phyloP scores from a whole-genome alignment of 2,888 invertebrate species.

The Zeuzera pyrina region DNA sequence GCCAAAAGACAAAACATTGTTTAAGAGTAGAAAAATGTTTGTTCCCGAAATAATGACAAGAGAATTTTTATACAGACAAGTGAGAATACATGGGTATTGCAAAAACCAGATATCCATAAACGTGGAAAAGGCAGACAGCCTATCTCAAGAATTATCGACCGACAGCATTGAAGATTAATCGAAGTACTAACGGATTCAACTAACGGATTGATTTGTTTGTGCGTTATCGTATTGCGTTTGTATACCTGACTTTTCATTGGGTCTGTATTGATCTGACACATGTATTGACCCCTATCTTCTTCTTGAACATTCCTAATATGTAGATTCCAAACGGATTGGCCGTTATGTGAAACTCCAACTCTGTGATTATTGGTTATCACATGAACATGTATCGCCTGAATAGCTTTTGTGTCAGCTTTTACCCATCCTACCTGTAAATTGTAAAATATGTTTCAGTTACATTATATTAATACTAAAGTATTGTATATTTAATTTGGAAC shows the following conservation, averaged over 20 bases:
- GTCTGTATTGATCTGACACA: slow-evolving; percentile 96
- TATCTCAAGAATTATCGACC: not conserved
- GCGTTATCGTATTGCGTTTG: slow-evolving; percentile 20
- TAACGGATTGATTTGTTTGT: not conserved
- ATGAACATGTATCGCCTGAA: slow-evolving; percentile 93
- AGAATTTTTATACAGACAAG: slow-evolving; percentile 63
- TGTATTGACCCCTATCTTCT: slow-evolving; percentile 91
- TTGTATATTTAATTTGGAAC: slow-evolving; percentile 27
- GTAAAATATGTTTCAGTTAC: not conserved
- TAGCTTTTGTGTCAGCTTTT: slow-evolving; percentile 93
- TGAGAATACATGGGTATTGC: slow-evolving; percentile 46
- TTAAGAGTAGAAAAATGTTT: slow-evolving; percentile 59
- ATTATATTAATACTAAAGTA: not conserved
- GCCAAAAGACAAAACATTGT: slow-evolving; percentile 42
- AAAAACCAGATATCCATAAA: slow-evolving; percentile 16
- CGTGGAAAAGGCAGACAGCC: not conserved
- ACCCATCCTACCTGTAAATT: slow-evolving; percentile 89
- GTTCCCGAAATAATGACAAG: slow-evolving; percentile 65
- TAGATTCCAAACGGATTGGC: slow-evolving; percentile 91
- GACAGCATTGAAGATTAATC: not conserved
- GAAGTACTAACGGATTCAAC: not conserved
- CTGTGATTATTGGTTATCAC: slow-evolving; percentile 94
- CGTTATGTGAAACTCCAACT: slow-evolving; percentile 87
- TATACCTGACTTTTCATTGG: slow-evolving; percentile 95
- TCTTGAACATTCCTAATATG: slow-evolving; percentile 90